Conservation (phyloP, 2,797 vertebrate species). For the Poecilia velifera region DNA sequence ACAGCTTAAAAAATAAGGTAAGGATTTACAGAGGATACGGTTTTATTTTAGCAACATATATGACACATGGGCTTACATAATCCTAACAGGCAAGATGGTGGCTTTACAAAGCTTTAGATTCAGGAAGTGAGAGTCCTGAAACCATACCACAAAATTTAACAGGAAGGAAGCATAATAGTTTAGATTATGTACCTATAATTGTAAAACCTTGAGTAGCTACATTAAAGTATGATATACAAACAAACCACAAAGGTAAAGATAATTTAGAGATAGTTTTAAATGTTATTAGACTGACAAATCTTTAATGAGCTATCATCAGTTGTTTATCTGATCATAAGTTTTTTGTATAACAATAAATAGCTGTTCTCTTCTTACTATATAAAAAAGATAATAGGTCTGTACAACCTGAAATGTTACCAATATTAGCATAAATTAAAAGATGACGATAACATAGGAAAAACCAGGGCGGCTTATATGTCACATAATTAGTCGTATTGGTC, state of each 20-base stretch:
- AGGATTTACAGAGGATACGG: slow-evolving; percentile 43
- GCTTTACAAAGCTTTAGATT: not conserved
- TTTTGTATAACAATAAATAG: not conserved
- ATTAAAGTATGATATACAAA: not conserved
- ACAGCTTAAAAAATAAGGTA: slow-evolving; percentile 64
- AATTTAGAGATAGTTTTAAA: not conserved
- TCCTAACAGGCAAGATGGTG: not conserved
- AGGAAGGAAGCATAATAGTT: not conserved
- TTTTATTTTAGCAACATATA: slow-evolving; percentile 22
- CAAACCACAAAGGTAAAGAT: not conserved
- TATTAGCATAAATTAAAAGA: not conserved
- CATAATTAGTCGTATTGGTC: slow-evolving; percentile 4
- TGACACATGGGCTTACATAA: slow-evolving; percentile 10
- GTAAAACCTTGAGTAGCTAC: not conserved
- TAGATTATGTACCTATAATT: not conserved
- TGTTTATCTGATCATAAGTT: not conserved
- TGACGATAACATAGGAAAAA: not conserved
- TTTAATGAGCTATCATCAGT: not conserved
- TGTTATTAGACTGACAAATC: not conserved
- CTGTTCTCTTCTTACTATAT: not conserved
- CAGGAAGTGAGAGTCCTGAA: not conserved
- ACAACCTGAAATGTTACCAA: not conserved
- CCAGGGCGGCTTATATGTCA: slow-evolving; percentile 24
- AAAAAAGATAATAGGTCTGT: not conserved
- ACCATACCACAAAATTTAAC: not conserved